phyloP scores from a whole-genome alignment of 2,888 invertebrate species.

The Congeria kusceri region DNA sequence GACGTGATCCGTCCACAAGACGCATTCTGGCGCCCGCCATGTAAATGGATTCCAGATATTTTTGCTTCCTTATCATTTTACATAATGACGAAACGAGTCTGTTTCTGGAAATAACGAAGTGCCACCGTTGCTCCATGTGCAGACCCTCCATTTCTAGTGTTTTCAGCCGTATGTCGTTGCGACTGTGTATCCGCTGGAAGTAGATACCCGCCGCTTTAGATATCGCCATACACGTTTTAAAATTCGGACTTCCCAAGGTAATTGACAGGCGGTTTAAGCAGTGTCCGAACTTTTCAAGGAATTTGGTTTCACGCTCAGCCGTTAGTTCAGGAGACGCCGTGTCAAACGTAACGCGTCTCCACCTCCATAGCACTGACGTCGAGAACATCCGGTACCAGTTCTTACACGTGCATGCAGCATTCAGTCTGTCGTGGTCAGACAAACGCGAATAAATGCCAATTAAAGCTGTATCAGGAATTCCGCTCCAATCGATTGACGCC shows the following conservation, averaged over 20 bases:
- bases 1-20: constrained; percentile 64
- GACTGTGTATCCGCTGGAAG: constrained; percentile 36
- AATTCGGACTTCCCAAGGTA: constrained; percentile 57
- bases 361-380: constrained; percentile 71
- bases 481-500: constrained; percentile 56
- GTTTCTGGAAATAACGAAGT: constrained; percentile 63
- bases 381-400: constrained; percentile 69
- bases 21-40: constrained; percentile 58
- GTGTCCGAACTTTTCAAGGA: constrained; percentile 61
- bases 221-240: constrained; percentile 60
- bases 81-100: constrained; percentile 59
- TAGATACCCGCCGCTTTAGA: constrained; percentile 58
- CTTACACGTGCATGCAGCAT: constrained; percentile 70
- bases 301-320: constrained; percentile 59
- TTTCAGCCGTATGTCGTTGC: constrained; percentile 53
- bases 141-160: constrained; percentile 58
- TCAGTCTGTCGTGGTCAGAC: constrained; percentile 61
- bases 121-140: constrained; percentile 67
- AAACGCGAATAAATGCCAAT: constrained; percentile 68
- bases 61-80: constrained; percentile 62
- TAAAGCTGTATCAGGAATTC: constrained; percentile 68
- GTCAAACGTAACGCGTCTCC: constrained; percentile 52
- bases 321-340: constrained; percentile 37
- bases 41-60: constrained; percentile 53
- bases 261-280: constrained; percentile 56